Evolutionary conservation across 2,888 invertebrate species (phyloP), one percentile per base, ranked within the genome.

Genomic region (Drosophila algonquin): DNA sequence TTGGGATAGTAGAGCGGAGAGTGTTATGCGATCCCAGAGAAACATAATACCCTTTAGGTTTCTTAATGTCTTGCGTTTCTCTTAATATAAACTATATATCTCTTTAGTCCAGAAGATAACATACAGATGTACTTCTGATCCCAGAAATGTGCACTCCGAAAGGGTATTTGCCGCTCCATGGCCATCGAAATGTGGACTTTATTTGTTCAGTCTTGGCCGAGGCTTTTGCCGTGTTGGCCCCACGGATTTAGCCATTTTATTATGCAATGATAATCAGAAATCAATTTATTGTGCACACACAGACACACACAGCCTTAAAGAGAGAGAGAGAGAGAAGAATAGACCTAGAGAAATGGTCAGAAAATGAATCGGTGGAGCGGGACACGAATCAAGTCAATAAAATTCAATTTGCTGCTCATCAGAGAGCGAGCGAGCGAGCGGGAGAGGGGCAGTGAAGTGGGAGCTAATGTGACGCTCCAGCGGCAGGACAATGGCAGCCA

Each of bases 181-280:
- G 40, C 40, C 14, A 40, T 14, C 7, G 6, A 14, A 14, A 40
- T 14, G 2, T 14, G 14, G 6, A 2, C 40, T 6, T 59, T 21
- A 21, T 16, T 48, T 27, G 47, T 57, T 46, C 18, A 27, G 30
- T 46, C 30, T 30, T 56, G 40, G 40, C 2, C 40, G 7, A 2
- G 14, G 40, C 40, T 18, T 44, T 44, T 46, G 24, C 35, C 48
- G 18, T 44, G 51, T 18, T 58, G 35, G 30, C 27, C 32, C 63
- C 67, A 63, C 76, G 65, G 73, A 81, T 73, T 80, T 78, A 72
- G 73, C 50, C 68, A 77, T 82, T 85, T 82, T 79, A 74, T 75
- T 85, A 81, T 81, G 76, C 79, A 85, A 81, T 86, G 82, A 87
- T 85, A 87, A 86, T 82, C 81, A 82, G 87, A 87, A 87, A 85